A percentile compares a stretch with the other conserved stretches of the same genome.
These are phyloP conservation scores for Pheucticus melanocephalus DNA, from an alignment of 2,113 vertebrate genomes.

Conservation along the genomic window DNA sequence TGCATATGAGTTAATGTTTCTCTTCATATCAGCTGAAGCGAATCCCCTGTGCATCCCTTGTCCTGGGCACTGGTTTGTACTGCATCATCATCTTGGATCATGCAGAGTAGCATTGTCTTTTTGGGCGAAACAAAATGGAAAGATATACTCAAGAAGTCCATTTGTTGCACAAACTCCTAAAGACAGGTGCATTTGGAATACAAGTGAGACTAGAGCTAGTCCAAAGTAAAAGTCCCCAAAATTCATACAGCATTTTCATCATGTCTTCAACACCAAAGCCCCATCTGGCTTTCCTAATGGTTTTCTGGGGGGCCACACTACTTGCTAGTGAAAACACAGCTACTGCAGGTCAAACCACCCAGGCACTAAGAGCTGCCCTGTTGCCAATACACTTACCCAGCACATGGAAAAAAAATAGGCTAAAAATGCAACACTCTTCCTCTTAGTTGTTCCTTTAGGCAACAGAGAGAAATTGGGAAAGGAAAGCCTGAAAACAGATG, in stretches of 20 bases:
- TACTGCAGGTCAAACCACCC: background rate
- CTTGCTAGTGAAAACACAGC: background rate
- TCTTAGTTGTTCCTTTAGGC: background rate
- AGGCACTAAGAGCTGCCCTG: background rate
- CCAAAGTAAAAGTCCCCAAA: background rate
- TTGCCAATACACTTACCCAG: background rate
- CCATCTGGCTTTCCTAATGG: background rate
- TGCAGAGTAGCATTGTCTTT: background rate
- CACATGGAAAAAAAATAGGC: background rate
- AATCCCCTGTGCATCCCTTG: background rate
- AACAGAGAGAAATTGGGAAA: background rate
- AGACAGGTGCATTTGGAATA: background rate
- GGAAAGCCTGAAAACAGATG: slow-evolving; percentile 28
- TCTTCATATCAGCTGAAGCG: rapidly evolving
- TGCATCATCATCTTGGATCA: background rate
- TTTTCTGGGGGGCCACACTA: background rate
- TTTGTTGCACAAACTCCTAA: background rate
- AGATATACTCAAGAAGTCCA: background rate
- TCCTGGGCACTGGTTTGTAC: background rate
- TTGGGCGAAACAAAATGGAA: background rate
- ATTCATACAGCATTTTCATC: rapidly evolving
- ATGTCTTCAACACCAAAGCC: background rate
- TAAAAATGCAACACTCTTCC: background rate
- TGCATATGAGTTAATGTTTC: background rate
- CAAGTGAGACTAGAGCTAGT: background rate